These are phyloP conservation scores for Gymnoscopelus microlampas DNA, from an alignment of 2,797 vertebrate species.

Conservation along the genomic window DNA sequence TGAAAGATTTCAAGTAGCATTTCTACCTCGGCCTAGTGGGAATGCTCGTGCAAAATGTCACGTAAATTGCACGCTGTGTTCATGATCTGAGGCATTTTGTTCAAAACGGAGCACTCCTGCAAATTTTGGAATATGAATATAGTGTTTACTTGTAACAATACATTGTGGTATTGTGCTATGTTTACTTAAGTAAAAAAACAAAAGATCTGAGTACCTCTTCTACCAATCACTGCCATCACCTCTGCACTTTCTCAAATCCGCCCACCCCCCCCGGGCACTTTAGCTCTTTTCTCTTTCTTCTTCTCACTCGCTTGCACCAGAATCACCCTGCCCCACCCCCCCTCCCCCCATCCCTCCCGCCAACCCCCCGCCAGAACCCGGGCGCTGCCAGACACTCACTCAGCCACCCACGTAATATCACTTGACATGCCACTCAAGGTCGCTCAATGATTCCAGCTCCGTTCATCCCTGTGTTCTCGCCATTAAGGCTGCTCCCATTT, in stretches of 20 bases:
- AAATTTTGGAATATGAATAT: too few relatives aligned
- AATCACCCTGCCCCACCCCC: constrained; percentile 21
- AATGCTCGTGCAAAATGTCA: too few relatives aligned
- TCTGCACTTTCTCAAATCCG: constrained; percentile 19
- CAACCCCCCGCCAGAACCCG: neutral
- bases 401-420: constrained; percentile 79
- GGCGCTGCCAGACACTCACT: constrained; percentile 63
- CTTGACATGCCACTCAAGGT: constrained; percentile 84
- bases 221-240: constrained; percentile 3
- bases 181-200: too few relatives aligned
- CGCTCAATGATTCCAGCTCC: constrained; percentile 77
- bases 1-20: too few relatives aligned
- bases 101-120: too few relatives aligned
- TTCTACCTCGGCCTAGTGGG: too few relatives aligned
- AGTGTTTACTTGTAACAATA: too few relatives aligned
- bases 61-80: too few relatives aligned
- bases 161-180: too few relatives aligned
- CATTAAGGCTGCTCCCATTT: constrained; percentile 79
- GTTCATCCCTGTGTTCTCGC: constrained; percentile 74
- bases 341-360: constrained; percentile 17
- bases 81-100: too few relatives aligned
- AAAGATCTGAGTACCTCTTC: too few relatives aligned
- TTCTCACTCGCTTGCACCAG: constrained; percentile 28
- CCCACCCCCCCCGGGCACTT: neutral
- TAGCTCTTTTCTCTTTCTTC: constrained; percentile 9